Evolutionary conservation across 2,113 vertebrate genomes (phyloP).

Genomic region (Serinus canaria): DNA sequence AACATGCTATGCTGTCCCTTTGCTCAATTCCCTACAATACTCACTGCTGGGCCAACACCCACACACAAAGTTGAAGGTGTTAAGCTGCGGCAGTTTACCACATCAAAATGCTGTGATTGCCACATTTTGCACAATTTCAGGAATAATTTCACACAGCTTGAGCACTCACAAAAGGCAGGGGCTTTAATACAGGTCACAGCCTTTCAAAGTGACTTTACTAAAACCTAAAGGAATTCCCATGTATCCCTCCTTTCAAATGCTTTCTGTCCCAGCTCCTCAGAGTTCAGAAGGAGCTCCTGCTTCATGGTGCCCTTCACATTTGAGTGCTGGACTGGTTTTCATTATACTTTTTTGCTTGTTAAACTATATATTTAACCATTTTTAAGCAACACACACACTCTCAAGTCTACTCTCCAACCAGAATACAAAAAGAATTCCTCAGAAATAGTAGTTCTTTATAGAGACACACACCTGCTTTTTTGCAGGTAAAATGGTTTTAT

Average conservation of each 20-base stretch:
- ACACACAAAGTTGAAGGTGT: not conserved
- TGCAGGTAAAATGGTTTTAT: not conserved
- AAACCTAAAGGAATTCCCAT: not conserved
- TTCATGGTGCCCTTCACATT: not conserved
- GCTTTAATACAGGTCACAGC: not conserved
- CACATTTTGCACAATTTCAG: not conserved
- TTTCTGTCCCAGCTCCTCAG: not conserved
- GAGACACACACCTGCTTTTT: not conserved
- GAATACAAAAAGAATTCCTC: not conserved
- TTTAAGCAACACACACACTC: not conserved
- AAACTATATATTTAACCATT: not conserved
- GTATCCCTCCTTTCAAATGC: not conserved
- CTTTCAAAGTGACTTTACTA: not conserved
- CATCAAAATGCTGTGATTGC: rapidly evolving
- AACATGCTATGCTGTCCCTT: not conserved
- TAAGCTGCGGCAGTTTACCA: not conserved
- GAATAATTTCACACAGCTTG: not conserved
- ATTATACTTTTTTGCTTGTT: not conserved
- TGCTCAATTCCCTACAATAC: not conserved
- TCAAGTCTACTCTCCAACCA: not conserved
- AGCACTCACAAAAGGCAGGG: not conserved
- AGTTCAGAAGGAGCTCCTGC: not conserved
- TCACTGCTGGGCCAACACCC: not conserved
- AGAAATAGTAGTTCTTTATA: rapidly evolving
- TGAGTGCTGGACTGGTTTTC: not conserved